phyloP scores from a whole-genome alignment of 1,140 invertebrate species.

The Cyclina sinensis region DNA sequence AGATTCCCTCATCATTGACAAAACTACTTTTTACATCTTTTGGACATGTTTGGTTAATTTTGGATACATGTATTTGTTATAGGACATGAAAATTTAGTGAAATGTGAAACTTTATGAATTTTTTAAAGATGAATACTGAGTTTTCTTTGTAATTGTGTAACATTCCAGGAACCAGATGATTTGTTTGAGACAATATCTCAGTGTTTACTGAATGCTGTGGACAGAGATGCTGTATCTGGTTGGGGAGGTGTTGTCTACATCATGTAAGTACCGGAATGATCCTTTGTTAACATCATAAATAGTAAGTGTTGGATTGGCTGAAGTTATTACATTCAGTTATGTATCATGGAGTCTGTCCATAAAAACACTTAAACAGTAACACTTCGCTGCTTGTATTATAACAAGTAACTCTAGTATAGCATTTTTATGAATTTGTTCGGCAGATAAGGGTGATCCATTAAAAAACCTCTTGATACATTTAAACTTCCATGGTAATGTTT shows the following conservation, averaged over 20 bases:
- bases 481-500: too few species aligned
- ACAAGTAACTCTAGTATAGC: not conserved
- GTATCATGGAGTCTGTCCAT: not conserved
- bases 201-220: slow-evolving; percentile 97
- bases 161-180: slow-evolving; percentile 92
- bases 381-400: not conserved
- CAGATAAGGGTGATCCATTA: not conserved
- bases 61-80: too few species aligned
- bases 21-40: too few species aligned
- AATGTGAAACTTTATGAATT: too few species aligned
- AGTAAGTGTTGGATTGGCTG: not conserved
- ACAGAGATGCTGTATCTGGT: slow-evolving; percentile 98
- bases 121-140: too few species aligned
- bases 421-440: not conserved
- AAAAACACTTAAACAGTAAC: not conserved
- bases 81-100: too few species aligned
- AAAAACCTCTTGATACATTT: too few species aligned
- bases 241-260: slow-evolving; percentile 99
- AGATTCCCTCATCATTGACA: too few species aligned
- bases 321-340: not conserved
- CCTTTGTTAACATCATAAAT: too few species aligned
- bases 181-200: slow-evolving; percentile 99
- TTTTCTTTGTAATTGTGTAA: slow-evolving; percentile 39
- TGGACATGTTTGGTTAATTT: too few species aligned
- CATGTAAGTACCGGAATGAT: slow-evolving; percentile 92